A percentile compares a stretch with the other conserved stretches of the same genome.
Evolutionary conservation across 2,888 invertebrate species (phyloP).

Genomic region (Suillia variegata): DNA sequence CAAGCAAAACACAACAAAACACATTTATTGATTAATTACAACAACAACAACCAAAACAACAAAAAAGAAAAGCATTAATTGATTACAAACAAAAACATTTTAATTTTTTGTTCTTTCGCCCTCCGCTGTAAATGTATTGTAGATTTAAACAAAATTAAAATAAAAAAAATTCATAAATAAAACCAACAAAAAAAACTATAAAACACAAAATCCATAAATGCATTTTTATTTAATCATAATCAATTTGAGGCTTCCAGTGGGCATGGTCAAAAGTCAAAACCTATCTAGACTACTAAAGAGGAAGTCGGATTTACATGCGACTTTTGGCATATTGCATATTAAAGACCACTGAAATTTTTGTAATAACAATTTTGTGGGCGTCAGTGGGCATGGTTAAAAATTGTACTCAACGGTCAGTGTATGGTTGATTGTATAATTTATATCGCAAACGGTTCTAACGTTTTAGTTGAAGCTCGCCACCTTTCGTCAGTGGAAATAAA

Average conservation of each 20-base stretch:
- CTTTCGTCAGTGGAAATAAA: no score
- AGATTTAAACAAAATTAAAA: constrained; percentile 60
- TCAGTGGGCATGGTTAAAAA: no score
- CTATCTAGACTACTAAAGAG: no score
- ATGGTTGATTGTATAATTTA: no score
- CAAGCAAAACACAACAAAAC: constrained; percentile 41
- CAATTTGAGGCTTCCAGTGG: background rate
- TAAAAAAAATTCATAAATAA: constrained; percentile 55
- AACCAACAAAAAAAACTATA: constrained; percentile 43
- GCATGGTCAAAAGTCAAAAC: background rate
- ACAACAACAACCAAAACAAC: background rate
- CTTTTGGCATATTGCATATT: no score
- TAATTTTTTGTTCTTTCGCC: constrained; percentile 61
- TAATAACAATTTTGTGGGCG: no score
- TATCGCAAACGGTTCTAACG: no score
- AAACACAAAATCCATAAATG: constrained; percentile 7
- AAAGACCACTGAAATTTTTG: no score
- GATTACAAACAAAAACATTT: constrained; percentile 37
- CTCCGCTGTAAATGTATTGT: constrained; percentile 63
- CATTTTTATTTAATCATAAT: background rate
- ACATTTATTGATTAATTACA: constrained; percentile 4
- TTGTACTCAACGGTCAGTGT: no score
- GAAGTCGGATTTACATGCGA: no score
- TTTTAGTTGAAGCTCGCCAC: no score
- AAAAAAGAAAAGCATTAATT: no score